Evolutionary conservation across 2,888 invertebrate species (phyloP).

Genomic region (Acanthoscelides obtectus): DNA sequence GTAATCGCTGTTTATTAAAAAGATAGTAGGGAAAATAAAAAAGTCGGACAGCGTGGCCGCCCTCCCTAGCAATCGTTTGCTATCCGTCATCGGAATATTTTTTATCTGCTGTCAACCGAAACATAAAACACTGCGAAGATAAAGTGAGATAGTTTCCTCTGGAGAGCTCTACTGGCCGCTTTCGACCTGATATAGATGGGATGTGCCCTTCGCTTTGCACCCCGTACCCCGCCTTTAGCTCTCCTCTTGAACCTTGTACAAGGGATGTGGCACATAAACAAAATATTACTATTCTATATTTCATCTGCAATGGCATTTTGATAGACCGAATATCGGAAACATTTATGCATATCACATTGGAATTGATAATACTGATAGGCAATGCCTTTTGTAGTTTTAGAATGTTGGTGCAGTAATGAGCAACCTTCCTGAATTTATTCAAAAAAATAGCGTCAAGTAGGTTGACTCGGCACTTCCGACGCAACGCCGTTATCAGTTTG

Average conservation of each 20-base stretch:
- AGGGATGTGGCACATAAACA: background rate
- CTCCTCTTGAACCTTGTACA: background rate
- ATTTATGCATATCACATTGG: background rate
- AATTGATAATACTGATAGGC: too few species aligned
- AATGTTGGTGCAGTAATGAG: too few species aligned
- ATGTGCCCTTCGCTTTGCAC: background rate
- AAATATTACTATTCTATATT: background rate
- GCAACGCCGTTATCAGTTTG: too few species aligned
- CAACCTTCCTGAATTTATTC: too few species aligned
- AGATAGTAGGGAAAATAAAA: conserved; percentile 41
- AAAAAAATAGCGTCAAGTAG: too few species aligned
- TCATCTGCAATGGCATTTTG: background rate
- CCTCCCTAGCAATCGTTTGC: conserved; percentile 39
- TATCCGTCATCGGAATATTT: conserved; percentile 49
- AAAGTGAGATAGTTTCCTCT: conserved; percentile 47
- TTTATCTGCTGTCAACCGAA: conserved; percentile 48
- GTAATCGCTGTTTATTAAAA: conserved; percentile 45
- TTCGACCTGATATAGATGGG: conserved; percentile 28
- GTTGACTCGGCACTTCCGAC: too few species aligned
- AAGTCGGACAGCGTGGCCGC: conserved; percentile 18
- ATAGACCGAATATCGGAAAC: background rate
- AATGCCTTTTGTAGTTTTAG: too few species aligned
- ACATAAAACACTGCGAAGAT: conserved; percentile 48
- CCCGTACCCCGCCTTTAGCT: background rate
- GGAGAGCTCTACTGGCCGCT: conserved; percentile 39